phyloP scores from a whole-genome alignment of 2,797 vertebrate genomes.

The Vespertilio murinus region DNA sequence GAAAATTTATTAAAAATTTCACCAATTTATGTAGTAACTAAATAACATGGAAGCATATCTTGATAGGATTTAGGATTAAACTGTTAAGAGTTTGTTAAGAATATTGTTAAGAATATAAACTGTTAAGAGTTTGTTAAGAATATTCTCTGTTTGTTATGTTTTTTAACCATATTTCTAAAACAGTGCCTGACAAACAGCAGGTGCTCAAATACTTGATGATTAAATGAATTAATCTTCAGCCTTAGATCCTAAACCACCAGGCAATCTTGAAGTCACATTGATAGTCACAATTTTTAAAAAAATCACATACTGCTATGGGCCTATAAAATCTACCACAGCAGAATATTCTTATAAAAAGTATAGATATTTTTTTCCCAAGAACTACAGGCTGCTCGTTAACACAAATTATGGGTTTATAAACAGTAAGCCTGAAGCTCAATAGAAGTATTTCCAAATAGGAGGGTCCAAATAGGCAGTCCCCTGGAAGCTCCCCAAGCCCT shows the following conservation, averaged over 20 bases:
- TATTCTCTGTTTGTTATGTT: background rate
- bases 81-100: background rate
- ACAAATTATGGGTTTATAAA: background rate
- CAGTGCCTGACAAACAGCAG: background rate
- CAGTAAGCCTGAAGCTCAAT: background rate
- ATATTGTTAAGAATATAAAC: no score
- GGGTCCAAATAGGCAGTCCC: background rate
- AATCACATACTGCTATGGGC: background rate
- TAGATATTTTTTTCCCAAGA: background rate
- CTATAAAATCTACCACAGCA: background rate
- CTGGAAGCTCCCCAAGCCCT: background rate
- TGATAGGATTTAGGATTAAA: background rate
- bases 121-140: background rate
- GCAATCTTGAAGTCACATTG: conserved; percentile 7
- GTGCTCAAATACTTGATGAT: conserved; percentile 3
- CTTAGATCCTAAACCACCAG: conserved; percentile 7
- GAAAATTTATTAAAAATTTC: conserved; percentile 1
- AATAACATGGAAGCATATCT: background rate
- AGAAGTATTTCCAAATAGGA: background rate
- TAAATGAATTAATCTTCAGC: background rate
- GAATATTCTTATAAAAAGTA: conserved; percentile 15
- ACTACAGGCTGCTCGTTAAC: background rate
- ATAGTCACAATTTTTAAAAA: conserved; percentile 4
- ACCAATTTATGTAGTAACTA: conserved; percentile 6
- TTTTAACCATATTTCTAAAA: background rate